phyloP scores from a whole-genome alignment of 2,797 vertebrate genomes.

The Artibeus lituratus region DNA sequence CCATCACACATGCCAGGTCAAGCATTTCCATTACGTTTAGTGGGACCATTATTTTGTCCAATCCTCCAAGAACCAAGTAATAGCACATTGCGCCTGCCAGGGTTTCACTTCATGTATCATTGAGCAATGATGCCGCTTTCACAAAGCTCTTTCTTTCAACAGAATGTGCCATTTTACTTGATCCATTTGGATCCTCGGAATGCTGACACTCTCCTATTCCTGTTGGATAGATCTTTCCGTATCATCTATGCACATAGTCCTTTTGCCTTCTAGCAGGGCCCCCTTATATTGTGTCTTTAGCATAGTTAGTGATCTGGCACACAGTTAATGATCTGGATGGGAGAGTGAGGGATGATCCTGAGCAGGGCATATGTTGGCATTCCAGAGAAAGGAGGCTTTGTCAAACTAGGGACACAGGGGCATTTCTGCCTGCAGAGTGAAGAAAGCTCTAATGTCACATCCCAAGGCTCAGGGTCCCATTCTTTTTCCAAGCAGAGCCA shows the following conservation, averaged over 20 bases:
- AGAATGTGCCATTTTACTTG: neutral
- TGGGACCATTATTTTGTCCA: neutral
- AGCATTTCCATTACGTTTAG: neutral
- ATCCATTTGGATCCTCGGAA: neutral
- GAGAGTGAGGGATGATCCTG: neutral
- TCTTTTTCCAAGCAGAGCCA: neutral
- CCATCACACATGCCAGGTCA: neutral
- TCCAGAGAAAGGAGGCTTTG: neutral
- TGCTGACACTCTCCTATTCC: neutral
- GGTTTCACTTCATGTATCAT: neutral
- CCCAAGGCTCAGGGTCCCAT: neutral
- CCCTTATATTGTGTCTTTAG: neutral
- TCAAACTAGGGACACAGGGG: neutral
- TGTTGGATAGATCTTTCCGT: neutral
- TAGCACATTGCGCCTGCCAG: neutral
- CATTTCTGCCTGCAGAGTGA: neutral
- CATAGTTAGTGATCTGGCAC: neutral
- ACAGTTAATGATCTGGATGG: too few relatives aligned
- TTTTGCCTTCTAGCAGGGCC: neutral
- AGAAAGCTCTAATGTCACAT: neutral
- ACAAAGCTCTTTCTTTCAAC: neutral
- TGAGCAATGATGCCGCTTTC: neutral
- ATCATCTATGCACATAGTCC: neutral
- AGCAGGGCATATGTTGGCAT: neutral
- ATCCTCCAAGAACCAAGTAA: neutral